Conservation (phyloP, 1,140 invertebrate species). For the Harpegnathos saltator region DNA sequence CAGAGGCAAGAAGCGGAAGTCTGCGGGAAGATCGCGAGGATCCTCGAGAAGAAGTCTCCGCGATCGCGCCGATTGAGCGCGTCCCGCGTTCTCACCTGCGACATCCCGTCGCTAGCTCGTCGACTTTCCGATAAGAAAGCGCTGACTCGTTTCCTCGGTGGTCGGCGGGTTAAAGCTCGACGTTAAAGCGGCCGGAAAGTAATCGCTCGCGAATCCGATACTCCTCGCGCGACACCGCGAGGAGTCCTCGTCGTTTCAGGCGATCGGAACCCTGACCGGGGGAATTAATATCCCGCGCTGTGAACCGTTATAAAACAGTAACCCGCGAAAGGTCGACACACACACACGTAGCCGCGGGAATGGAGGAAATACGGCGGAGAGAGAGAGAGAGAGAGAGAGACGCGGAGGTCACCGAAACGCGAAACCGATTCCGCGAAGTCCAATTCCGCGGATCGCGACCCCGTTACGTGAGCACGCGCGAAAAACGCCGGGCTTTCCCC, state of each 20-base stretch:
- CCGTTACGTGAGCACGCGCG: no score
- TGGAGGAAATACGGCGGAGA: constrained; percentile 3
- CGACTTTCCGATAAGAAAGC: no score
- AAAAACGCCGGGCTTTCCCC: no score
- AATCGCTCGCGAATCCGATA: background rate
- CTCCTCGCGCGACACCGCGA: background rate
- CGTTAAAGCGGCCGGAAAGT: background rate
- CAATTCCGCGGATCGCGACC: no score
- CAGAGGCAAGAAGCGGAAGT: background rate
- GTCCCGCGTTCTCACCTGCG: background rate
- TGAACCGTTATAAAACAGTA: constrained; percentile 44
- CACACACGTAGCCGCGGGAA: constrained; percentile 19
- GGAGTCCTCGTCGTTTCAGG: background rate
- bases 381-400: background rate
- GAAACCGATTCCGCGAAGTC: background rate
- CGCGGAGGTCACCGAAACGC: no score
- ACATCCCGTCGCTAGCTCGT: constrained; percentile 5
- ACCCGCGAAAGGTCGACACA: constrained; percentile 51
- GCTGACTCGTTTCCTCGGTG: no score
- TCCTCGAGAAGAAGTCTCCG: background rate
- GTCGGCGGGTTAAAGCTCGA: background rate
- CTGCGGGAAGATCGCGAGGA: background rate
- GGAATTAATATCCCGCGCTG: constrained; percentile 16
- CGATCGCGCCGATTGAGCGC: background rate
- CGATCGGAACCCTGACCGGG: constrained; percentile 21